Conservation (phyloP, 2,797 vertebrate species). For the Gila robusta region DNA sequence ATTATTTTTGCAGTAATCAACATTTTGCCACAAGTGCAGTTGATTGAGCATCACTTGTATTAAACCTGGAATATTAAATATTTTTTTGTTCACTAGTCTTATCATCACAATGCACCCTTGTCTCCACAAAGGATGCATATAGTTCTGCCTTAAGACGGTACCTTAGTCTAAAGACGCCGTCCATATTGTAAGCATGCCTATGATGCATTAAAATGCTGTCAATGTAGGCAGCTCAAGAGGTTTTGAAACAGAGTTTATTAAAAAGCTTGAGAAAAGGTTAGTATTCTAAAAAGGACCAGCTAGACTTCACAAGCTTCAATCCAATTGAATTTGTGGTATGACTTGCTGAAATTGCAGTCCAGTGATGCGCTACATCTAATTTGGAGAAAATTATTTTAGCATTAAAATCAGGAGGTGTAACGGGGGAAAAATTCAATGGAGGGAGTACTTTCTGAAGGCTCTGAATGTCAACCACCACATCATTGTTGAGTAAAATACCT, state of each 20-base stretch:
- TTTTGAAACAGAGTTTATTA: slow-evolving; percentile 23
- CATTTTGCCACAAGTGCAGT: not conserved
- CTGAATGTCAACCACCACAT: not conserved
- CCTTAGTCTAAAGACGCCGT: not conserved
- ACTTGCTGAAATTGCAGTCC: slow-evolving; percentile 24
- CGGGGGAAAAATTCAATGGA: not conserved
- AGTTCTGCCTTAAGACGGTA: not conserved
- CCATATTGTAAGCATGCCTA: not conserved
- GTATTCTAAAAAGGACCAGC: slow-evolving; percentile 28
- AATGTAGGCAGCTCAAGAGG: slow-evolving; percentile 3
- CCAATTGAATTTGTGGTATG: slow-evolving; percentile 21
- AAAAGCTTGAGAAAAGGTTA: slow-evolving; percentile 15
- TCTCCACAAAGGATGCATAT: not conserved
- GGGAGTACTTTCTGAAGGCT: not conserved
- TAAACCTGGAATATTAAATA: not conserved
- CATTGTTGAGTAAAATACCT: not conserved
- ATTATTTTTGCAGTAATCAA: not conserved
- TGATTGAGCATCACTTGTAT: not conserved
- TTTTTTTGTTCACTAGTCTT: not conserved
- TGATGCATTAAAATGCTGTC: slow-evolving; percentile 1
- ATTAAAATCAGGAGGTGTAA: slow-evolving; percentile 14
- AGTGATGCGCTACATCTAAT: slow-evolving; percentile 16
- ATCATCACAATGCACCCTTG: not conserved
- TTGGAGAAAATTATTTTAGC: slow-evolving; percentile 14
- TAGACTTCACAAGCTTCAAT: slow-evolving; percentile 27